Percentiles rank a stretch among this genome's conserved stretches.
These are phyloP conservation scores for Bombus turneri DNA, from an alignment of 1,140 invertebrate genomes.

Conservation along the genomic window DNA sequence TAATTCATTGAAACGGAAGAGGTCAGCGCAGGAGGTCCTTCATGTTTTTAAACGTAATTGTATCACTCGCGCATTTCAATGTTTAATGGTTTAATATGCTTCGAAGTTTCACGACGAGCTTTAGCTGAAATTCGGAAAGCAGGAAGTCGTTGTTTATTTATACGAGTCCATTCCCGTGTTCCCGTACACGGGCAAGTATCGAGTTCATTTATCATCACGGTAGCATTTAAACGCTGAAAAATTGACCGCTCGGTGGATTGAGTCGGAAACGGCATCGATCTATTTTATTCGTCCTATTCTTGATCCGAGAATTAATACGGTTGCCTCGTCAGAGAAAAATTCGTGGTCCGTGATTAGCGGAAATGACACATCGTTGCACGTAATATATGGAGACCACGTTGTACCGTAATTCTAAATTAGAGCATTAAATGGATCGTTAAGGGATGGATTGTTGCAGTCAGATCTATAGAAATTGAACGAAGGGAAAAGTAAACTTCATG, in stretches of 20 bases:
- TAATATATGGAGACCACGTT: not conserved
- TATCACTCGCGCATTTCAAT: not conserved
- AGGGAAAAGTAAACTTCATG: not conserved
- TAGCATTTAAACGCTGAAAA: conserved; percentile 27
- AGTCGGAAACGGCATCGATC: not conserved
- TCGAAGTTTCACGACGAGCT: not conserved
- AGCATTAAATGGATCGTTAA: too few species aligned
- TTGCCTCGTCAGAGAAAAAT: not conserved
- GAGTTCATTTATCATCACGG: conserved; percentile 12
- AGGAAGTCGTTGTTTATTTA: conserved; percentile 21
- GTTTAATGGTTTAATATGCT: not conserved
- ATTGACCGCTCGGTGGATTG: not conserved
- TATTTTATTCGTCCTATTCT: not conserved
- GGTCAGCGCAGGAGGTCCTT: too few species aligned
- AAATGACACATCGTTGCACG: not conserved
- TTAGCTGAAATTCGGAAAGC: conserved; percentile 15
- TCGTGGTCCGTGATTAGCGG: too few species aligned
- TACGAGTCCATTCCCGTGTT: not conserved
- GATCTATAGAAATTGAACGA: not conserved
- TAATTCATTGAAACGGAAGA: not conserved
- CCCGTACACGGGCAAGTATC: not conserved
- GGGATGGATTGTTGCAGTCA: not conserved
- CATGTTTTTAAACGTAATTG: not conserved
- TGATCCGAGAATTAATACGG: not conserved
- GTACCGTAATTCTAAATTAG: not conserved